Evolutionary conservation across 1,140 invertebrate species (phyloP).

Genomic region (Drosophila parvula): DNA sequence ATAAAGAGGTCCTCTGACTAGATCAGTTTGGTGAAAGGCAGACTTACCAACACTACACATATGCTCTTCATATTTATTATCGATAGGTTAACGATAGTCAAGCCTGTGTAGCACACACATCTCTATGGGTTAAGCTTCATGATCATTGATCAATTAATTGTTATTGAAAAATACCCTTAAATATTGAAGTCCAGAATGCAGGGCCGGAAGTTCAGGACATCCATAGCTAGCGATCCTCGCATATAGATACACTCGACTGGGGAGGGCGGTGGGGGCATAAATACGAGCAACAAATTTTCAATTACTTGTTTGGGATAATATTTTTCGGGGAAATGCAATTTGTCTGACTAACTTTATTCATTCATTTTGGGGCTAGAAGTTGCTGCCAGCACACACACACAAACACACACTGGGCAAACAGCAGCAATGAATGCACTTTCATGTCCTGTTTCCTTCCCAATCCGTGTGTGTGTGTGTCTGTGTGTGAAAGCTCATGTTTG

Average conservation of each 20-base stretch:
- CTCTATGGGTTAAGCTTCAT: neutral
- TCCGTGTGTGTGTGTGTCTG: slow-evolving; percentile 26
- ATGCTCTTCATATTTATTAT: neutral
- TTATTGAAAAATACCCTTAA: too few relatives aligned
- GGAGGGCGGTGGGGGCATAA: slow-evolving; percentile 42
- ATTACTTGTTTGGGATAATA: slow-evolving; percentile 80
- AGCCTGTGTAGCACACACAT: neutral
- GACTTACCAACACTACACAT: too few relatives aligned
- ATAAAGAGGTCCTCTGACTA: neutral
- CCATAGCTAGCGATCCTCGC: neutral
- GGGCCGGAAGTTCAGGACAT: neutral
- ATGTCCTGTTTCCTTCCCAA: slow-evolving; percentile 42
- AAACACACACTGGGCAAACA: slow-evolving; percentile 47
- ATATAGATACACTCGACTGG: too few relatives aligned
- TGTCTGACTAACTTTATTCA: slow-evolving; percentile 80
- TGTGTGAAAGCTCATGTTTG: slow-evolving; percentile 51
- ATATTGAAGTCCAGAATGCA: too few relatives aligned
- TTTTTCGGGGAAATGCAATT: slow-evolving; percentile 78
- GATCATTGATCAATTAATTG: neutral
- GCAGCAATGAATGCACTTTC: slow-evolving; percentile 66
- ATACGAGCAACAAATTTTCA: slow-evolving; percentile 76
- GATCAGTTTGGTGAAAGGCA: too few relatives aligned
- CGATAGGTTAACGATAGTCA: neutral
- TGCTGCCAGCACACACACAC: slow-evolving; percentile 43
- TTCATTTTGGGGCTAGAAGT: slow-evolving; percentile 72